Conservation (phyloP, 1,140 invertebrate species). For the Aphidius ervi region DNA sequence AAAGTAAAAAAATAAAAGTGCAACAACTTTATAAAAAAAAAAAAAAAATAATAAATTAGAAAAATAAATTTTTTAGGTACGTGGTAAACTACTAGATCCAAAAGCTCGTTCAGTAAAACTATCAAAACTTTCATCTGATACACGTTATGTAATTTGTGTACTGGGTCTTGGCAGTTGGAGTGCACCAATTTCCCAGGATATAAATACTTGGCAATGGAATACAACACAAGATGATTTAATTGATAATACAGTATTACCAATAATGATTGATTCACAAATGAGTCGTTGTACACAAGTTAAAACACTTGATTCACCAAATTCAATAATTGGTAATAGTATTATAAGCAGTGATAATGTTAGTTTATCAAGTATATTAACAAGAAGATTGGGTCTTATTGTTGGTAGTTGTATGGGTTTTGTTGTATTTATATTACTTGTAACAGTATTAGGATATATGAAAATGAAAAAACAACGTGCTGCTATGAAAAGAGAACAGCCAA, state of each 20-base stretch:
- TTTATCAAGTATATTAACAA: slow-evolving; percentile 63
- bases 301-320: slow-evolving; percentile 69
- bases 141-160: slow-evolving; percentile 81
- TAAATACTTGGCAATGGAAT: slow-evolving; percentile 46
- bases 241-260: slow-evolving; percentile 56
- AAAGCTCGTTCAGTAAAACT: slow-evolving; percentile 70
- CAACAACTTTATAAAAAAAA: background rate
- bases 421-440: slow-evolving; percentile 77
- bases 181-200: slow-evolving; percentile 38
- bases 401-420: slow-evolving; percentile 81
- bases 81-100: slow-evolving; percentile 67
- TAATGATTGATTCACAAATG: slow-evolving; percentile 68
- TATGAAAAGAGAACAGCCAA: slow-evolving; percentile 65
- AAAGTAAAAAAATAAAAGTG: no score
- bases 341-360: slow-evolving; percentile 60
- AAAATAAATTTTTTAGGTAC: slow-evolving; percentile 56
- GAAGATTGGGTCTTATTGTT: slow-evolving; percentile 76
- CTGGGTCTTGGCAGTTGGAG: slow-evolving; percentile 74
- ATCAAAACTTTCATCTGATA: slow-evolving; percentile 68
- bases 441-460: slow-evolving; percentile 79
- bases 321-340: slow-evolving; percentile 58
- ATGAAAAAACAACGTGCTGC: slow-evolving; percentile 76
- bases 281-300: slow-evolving; percentile 72
- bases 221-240: slow-evolving; percentile 54
- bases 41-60: background rate